Conservation (phyloP, 2,888 invertebrate species). For the Agrotis clavis region DNA sequence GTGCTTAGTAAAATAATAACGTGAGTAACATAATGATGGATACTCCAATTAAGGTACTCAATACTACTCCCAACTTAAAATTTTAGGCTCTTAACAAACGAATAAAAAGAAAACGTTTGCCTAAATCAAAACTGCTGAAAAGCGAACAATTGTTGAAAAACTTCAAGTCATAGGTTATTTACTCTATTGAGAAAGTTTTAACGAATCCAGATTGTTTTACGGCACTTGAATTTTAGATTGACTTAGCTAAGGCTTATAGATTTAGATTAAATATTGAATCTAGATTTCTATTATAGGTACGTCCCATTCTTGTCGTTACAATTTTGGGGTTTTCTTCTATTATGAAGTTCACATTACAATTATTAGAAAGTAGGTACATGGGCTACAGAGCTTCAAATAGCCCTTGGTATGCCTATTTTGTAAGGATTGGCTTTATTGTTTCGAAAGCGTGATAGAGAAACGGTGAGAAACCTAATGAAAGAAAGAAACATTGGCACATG, state of each 20-base stretch:
- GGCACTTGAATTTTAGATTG: background rate
- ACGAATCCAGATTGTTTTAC: background rate
- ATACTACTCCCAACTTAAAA: background rate
- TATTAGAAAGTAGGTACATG: background rate
- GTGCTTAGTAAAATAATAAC: no score
- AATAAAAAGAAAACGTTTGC: slow-evolving; percentile 32
- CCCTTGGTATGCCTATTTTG: no score
- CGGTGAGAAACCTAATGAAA: no score
- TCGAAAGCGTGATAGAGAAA: no score
- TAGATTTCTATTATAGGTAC: background rate
- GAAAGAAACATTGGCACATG: no score
- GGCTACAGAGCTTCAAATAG: no score
- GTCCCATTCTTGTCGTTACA: background rate
- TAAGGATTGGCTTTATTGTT: no score
- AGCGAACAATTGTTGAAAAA: slow-evolving; percentile 12
- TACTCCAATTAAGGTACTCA: no score
- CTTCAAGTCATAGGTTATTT: slow-evolving; percentile 8
- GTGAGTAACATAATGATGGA: no score
- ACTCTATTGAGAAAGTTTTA: slow-evolving; percentile 20
- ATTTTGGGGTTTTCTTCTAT: no score
- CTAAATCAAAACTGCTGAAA: slow-evolving; percentile 33
- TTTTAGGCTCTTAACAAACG: background rate
- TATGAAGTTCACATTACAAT: no score
- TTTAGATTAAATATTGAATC: background rate
- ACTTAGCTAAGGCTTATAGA: background rate